A percentile compares a stretch with the other conserved stretches of the same genome.
Conservation (phyloP, 2,797 vertebrate species). For the Oophaga sylvatica region DNA sequence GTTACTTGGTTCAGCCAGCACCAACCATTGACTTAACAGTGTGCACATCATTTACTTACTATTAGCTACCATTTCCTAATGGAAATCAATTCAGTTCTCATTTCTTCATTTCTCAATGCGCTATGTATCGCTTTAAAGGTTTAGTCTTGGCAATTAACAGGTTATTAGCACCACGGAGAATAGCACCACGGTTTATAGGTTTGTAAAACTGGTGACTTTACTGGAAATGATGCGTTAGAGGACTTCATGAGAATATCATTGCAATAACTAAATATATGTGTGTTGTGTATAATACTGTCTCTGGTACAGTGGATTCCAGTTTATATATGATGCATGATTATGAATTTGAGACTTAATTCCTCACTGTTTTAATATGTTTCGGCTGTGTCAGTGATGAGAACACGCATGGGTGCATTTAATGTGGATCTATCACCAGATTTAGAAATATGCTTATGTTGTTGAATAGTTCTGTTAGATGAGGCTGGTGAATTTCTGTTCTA, state of each 20-base stretch:
- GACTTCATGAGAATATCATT: neutral
- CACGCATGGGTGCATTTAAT: no score
- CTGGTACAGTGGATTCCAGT: neutral
- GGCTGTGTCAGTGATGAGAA: no score
- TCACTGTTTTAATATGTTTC: no score
- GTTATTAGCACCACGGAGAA: neutral
- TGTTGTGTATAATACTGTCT: neutral
- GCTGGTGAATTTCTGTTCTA: no score
- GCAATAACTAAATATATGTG: neutral
- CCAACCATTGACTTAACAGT: no score
- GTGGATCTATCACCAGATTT: no score
- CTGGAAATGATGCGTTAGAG: neutral
- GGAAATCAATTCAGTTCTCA: neutral
- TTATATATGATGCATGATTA: no score
- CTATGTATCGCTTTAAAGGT: neutral
- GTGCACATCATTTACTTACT: no score
- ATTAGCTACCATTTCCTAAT: constrained; percentile 8
- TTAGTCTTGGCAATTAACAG: neutral
- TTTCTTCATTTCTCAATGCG: neutral
- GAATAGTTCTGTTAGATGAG: no score
- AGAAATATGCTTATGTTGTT: no score
- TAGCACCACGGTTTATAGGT: neutral
- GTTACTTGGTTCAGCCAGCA: no score
- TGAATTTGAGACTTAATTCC: no score
- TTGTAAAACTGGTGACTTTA: neutral